Evolutionary conservation across 2,113 vertebrate species (phyloP), one percentile per base, ranked within the genome.

Genomic region (Hydrochoerus hydrochaeris): DNA sequence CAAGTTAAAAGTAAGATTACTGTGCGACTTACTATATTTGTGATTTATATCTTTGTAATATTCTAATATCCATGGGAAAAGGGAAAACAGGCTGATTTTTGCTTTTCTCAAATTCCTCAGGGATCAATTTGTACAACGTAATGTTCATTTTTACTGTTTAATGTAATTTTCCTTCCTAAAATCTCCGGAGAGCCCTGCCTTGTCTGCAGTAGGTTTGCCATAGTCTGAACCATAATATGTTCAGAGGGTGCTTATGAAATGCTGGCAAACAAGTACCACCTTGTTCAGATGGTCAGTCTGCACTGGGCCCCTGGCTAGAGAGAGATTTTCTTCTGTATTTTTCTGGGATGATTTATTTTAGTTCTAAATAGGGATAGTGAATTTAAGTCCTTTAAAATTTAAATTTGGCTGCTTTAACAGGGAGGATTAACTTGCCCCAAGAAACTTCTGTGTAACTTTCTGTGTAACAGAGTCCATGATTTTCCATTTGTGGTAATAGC

Each of bases 71-170:
- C 54, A 30, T 13, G 6, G 22, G 6, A 67, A 84, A 73, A 52
- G 30, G 30, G 38, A 67, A 92, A 93, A 82, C 49, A 91, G 46
- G 19, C 12, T 35, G 41, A 90, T 44, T 84, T 67, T 32, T 41
- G 3, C 89, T 88, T 96, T 87, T 69, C 81, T 86, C 49, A 91
- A 32, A 91, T n/a, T 14, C 28, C 88, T 82, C 52, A 87, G 4
- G 32, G 63, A 81, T 60, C 5, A 54, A 52, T 75, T 80, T 95
- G 19, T 93, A 32, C 52, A 87, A 7, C 69, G 60, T 88, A 75
- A 38, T 93, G 89, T 97, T 95, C 24, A 88, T 88, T 77, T 69
- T 58, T 3, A 26, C 58, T 71, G 62, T 44, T 65, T 10, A 58
- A 38, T 65, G 17, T 35, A 71, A 49, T 54, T 49, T 52, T 54